Percentiles rank a stretch among this genome's conserved stretches.
phyloP scores from a whole-genome alignment of 92 coral and sea anemone genomes.

The Ricordea florida region DNA sequence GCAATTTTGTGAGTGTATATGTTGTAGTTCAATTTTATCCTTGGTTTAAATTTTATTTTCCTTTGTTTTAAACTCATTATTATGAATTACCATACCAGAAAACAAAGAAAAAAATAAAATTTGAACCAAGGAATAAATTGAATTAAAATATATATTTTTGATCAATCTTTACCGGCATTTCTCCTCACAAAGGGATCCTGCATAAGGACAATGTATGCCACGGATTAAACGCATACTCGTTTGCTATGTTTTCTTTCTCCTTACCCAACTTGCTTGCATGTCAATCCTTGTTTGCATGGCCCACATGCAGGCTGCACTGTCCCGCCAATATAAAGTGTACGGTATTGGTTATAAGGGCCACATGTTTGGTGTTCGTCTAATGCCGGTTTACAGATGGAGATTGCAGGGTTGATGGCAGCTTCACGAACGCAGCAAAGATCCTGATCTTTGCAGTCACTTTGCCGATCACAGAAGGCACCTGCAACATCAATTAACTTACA shows the following conservation, averaged over 20 bases:
- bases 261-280: constrained; percentile 99
- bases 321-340: constrained; percentile 95
- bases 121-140: no score
- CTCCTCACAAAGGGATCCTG: no score
- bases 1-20: no score
- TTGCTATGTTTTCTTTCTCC: constrained; percentile 17
- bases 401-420: constrained; percentile 96
- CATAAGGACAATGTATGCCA: no score
- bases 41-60: no score
- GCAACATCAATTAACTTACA: background rate
- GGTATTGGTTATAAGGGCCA: constrained; percentile 96
- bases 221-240: background rate
- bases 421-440: constrained; percentile 98
- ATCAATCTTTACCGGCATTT: no score
- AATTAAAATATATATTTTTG: no score
- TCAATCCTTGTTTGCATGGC: constrained; percentile 92
- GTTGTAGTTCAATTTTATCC: no score
- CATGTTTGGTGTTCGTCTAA: constrained; percentile 96
- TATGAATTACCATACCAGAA: no score
- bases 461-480: constrained; percentile 99
- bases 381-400: constrained; percentile 97
- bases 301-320: constrained; percentile 99
- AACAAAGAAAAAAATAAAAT: no score
- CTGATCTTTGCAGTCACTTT: constrained; percentile 95
- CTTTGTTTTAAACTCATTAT: no score